A percentile compares a stretch with the other conserved stretches of the same genome.
Evolutionary conservation across 2,797 vertebrate species (phyloP).

Genomic region (Mormyrus hasselquistii): DNA sequence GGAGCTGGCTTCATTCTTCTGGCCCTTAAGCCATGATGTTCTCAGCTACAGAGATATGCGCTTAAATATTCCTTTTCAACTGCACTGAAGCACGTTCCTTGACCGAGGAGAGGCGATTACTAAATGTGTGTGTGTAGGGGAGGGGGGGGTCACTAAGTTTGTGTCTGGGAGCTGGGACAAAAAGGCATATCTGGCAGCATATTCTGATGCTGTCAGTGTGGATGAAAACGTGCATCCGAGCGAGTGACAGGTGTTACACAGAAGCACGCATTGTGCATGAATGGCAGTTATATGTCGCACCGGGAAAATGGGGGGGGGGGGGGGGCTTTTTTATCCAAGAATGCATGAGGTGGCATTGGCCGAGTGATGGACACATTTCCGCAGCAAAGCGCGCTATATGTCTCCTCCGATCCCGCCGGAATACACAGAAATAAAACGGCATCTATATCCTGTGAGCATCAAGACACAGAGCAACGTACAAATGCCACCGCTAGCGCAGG

Average conservation of each 20-base stretch:
- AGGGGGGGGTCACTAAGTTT: conserved; percentile 19
- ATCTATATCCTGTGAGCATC: conserved; percentile 26
- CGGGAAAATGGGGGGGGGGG: conserved; percentile 30
- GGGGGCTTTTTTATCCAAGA: conserved; percentile 25
- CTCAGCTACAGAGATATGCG: not conserved
- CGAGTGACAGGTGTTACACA: conserved; percentile 43
- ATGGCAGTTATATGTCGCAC: conserved; percentile 25
- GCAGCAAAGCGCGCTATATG: conserved; percentile 26
- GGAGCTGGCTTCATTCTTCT: not conserved
- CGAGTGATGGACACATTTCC: conserved; percentile 32
- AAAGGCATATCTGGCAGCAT: conserved; percentile 31
- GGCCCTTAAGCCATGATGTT: not conserved
- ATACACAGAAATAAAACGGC: conserved; percentile 31
- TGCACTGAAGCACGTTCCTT: conserved; percentile 12
- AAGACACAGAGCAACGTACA: not conserved
- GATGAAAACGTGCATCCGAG: conserved; percentile 39
- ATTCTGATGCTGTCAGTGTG: conserved; percentile 37
- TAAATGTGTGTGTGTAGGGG: not conserved
- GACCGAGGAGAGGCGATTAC: conserved; percentile 21
- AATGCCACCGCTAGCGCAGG: not conserved
- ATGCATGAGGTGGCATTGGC: conserved; percentile 32
- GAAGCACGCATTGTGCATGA: conserved; percentile 38
- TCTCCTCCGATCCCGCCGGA: conserved; percentile 27
- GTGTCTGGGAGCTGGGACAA: conserved; percentile 25
- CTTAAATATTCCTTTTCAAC: conserved; percentile 11